Conservation (phyloP, 1,140 invertebrate genomes). For the Chymomyza costata region DNA sequence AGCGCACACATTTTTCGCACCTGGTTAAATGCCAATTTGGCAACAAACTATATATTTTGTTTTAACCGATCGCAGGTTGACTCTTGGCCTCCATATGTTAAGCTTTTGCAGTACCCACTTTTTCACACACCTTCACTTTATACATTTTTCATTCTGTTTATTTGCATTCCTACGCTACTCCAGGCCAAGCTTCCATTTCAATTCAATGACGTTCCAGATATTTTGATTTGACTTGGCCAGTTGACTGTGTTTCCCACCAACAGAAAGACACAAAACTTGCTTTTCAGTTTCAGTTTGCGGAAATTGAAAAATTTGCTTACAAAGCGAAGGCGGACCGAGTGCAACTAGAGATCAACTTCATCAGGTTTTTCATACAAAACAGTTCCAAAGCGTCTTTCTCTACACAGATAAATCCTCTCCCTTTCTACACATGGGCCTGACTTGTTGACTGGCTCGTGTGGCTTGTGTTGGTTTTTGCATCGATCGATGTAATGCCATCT, state of each 20-base stretch:
- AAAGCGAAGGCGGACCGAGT: constrained; percentile 59
- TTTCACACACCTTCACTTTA: constrained; percentile 25
- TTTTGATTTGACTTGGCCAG: constrained; percentile 27
- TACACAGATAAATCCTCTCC: too few relatives aligned
- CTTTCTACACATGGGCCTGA: not conserved
- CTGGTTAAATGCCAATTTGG: constrained; percentile 46
- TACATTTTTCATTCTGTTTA: constrained; percentile 59
- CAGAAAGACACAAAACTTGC: constrained; percentile 5
- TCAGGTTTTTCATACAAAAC: constrained; percentile 12
- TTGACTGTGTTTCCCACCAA: constrained; percentile 13
- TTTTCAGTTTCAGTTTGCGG: constrained; percentile 16
- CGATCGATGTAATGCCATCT: constrained; percentile 7
- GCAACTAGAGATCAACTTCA: constrained; percentile 50
- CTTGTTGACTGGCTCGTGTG: constrained; percentile 1
- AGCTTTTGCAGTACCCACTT: constrained; percentile 19
- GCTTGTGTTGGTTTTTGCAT: constrained; percentile 7
- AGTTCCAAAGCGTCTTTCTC: too few relatives aligned
- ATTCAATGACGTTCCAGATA: constrained; percentile 33
- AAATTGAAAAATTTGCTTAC: constrained; percentile 51
- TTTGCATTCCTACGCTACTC: constrained; percentile 28
- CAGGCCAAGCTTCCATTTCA: constrained; percentile 5
- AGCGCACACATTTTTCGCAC: constrained; percentile 30
- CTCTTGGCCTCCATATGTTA: constrained; percentile 60
- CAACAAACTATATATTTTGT: constrained; percentile 49
- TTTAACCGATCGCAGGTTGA: constrained; percentile 56